phyloP scores from a whole-genome alignment of 1,140 invertebrate species.

The Arion vulgaris region DNA sequence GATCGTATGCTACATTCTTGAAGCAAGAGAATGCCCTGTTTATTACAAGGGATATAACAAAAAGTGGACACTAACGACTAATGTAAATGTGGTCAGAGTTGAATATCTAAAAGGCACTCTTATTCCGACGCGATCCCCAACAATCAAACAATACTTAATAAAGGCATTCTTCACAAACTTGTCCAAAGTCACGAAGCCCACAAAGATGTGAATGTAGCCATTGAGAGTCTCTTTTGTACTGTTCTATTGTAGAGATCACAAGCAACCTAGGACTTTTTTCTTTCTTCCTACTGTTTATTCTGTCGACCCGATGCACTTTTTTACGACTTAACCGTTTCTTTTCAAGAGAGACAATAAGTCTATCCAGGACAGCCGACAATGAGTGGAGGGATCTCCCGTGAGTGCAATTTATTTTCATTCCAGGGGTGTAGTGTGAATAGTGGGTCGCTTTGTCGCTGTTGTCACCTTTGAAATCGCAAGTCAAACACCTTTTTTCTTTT shows the following conservation, averaged over 20 bases:
- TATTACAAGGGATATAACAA: too few species aligned
- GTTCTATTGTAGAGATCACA: neutral
- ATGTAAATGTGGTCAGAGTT: too few species aligned
- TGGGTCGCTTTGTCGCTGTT: constrained; percentile 9
- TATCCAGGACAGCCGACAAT: neutral
- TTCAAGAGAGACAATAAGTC: neutral
- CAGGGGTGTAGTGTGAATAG: neutral
- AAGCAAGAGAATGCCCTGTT: too few species aligned
- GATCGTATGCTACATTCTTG: too few species aligned
- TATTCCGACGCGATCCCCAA: neutral
- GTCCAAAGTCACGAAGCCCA: neutral
- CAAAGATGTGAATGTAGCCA: neutral
- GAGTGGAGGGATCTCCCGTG: neutral
- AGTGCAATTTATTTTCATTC: neutral
- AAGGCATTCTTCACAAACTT: neutral
- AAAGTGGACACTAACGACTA: too few species aligned
- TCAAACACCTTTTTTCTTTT: constrained; percentile 13
- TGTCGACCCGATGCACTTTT: neutral
- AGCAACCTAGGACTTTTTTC: neutral
- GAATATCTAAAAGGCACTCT: neutral
- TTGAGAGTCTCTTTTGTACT: neutral
- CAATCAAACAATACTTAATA: constrained; percentile 7
- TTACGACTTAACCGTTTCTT: neutral
- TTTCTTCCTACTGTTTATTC: neutral
- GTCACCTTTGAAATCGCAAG: neutral